Percentiles rank a stretch among this genome's conserved stretches.
Conservation (phyloP, 2,888 invertebrate species). For the Actias luna region DNA sequence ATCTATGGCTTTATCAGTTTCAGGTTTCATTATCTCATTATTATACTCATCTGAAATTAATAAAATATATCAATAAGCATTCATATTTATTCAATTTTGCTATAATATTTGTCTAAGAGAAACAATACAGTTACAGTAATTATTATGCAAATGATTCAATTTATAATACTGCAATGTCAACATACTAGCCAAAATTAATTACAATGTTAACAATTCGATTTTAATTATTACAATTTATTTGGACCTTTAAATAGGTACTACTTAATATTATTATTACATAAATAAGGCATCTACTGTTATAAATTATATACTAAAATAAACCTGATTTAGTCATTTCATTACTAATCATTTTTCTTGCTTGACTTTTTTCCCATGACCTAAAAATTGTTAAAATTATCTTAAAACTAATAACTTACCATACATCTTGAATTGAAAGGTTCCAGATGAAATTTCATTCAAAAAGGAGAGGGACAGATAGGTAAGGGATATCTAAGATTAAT, state of each 20-base stretch:
- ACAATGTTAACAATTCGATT: not conserved
- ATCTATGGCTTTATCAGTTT: not conserved
- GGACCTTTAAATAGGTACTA: not conserved
- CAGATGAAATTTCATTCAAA: too few relatives aligned
- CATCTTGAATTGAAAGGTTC: too few relatives aligned
- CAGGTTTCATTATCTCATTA: not conserved
- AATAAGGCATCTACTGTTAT: not conserved
- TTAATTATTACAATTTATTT: not conserved
- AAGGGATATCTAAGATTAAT: too few relatives aligned
- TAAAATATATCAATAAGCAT: not conserved
- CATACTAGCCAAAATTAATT: not conserved
- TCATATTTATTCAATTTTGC: not conserved
- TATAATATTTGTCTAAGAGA: not conserved
- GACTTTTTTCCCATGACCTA: conserved; percentile 68
- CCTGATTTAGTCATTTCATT: conserved; percentile 26
- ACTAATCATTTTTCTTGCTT: conserved; percentile 36
- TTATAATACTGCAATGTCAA: not conserved
- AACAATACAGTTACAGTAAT: too few relatives aligned
- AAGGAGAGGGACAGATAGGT: too few relatives aligned
- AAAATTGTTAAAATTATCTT: conserved; percentile 21
- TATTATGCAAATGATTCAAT: not conserved
- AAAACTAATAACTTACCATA: not conserved
- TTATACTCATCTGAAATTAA: conserved; percentile 19
- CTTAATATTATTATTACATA: not conserved
- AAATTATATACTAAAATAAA: not conserved